Conservation (phyloP, 2,797 vertebrate genomes). For the Cossypha heuglini region DNA sequence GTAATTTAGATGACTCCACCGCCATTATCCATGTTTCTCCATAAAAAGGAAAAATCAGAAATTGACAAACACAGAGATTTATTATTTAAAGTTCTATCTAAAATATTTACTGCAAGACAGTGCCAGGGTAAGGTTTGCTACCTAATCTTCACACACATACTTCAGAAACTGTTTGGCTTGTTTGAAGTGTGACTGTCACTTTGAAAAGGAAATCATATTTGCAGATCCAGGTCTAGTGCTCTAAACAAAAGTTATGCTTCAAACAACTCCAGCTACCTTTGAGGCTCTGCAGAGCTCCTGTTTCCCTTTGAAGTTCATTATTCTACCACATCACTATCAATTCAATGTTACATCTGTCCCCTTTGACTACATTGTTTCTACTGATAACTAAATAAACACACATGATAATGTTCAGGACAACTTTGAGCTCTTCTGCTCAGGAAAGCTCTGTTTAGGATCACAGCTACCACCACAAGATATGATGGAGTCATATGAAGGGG, state of each 20-base stretch:
- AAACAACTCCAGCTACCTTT: not conserved
- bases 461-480: not conserved
- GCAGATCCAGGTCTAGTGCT: not conserved
- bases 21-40: not conserved
- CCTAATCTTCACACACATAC: not conserved
- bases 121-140: not conserved
- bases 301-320: not conserved
- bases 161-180: not conserved
- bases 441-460: not conserved
- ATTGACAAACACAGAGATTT: not conserved
- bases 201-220: constrained; percentile 4
- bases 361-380: not conserved
- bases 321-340: not conserved
- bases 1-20: not conserved
- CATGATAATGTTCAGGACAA: not conserved
- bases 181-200: not conserved
- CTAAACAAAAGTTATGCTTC: not conserved
- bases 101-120: not conserved
- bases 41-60: not conserved
- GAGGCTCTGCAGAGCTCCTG: not conserved
- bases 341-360: not conserved
- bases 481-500: not conserved
- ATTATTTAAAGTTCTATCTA: not conserved
- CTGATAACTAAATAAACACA: not conserved
- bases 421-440: not conserved